A percentile compares a stretch with the other conserved stretches of the same genome.
Conservation (phyloP, 2,888 invertebrate genomes). For the Conchocele bisecta region DNA sequence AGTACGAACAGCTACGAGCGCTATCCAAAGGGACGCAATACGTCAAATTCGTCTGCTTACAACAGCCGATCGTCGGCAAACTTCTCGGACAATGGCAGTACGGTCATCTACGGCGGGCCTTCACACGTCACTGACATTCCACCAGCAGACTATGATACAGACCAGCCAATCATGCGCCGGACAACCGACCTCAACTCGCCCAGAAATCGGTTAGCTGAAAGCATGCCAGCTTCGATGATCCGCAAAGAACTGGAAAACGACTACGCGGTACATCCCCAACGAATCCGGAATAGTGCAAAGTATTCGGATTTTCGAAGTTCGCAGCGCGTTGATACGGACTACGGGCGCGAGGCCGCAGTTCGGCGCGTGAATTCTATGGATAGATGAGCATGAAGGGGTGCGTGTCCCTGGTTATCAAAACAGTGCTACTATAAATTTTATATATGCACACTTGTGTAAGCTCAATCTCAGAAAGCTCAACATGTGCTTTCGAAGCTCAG, state of each 20-base stretch:
- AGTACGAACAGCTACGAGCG: conserved; percentile 1
- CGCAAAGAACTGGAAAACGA: conserved; percentile 45
- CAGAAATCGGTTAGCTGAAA: conserved; percentile 30
- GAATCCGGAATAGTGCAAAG: conserved; percentile 32
- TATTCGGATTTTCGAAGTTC: conserved; percentile 36
- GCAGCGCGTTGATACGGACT: conserved; percentile 49
- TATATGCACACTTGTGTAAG: too few species aligned
- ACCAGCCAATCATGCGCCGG: conserved; percentile 52
- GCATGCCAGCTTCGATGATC: conserved; percentile 43
- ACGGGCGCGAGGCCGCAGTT: conserved; percentile 24
- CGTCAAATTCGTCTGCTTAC: conserved; percentile 60
- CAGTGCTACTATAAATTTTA: too few species aligned
- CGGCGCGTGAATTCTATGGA: conserved; percentile 69
- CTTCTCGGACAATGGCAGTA: conserved; percentile 48
- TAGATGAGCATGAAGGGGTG: conserved; percentile 44
- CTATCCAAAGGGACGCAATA: conserved; percentile 53
- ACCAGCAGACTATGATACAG: conserved; percentile 63
- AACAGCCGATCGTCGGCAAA: conserved; percentile 58
- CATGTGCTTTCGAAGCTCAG: too few species aligned
- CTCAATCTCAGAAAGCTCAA: too few species aligned
- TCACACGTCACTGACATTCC: conserved; percentile 59
- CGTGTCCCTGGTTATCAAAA: too few species aligned
- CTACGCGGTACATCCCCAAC: conserved; percentile 45
- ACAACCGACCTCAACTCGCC: conserved; percentile 37
- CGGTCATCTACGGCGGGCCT: conserved; percentile 31